Conservation (phyloP, 2,113 vertebrate species). For the Pongo abelii region DNA sequence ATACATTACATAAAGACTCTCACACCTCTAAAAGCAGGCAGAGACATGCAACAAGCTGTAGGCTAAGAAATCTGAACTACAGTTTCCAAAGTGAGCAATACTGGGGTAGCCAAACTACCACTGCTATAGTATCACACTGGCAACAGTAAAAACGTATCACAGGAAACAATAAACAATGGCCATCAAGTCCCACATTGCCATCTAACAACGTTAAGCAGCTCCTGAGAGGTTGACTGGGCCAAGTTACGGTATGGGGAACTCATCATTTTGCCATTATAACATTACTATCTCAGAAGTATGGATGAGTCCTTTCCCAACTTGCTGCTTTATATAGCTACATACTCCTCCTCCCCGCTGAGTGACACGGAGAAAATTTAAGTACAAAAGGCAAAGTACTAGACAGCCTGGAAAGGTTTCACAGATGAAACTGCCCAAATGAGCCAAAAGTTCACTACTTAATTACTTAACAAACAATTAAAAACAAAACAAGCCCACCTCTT, state of each 20-base stretch:
- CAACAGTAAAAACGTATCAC: not conserved
- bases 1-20: not conserved
- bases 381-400: not conserved
- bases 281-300: not conserved
- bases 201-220: not conserved
- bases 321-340: not conserved
- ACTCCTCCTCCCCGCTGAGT: not conserved
- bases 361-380: not conserved
- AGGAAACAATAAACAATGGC: not conserved
- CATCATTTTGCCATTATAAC: not conserved
- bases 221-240: not conserved
- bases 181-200: not conserved
- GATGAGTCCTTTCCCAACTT: not conserved
- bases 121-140: not conserved
- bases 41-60: not conserved
- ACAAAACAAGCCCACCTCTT: not conserved
- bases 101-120: not conserved
- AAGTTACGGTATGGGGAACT: not conserved
- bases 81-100: not conserved
- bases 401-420: not conserved
- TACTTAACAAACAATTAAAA: conserved; percentile 18
- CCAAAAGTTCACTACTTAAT: not conserved
- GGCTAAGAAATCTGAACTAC: not conserved
- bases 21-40: not conserved
- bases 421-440: not conserved